Conservation (phyloP, 2,797 vertebrate species). For the Phoxinus dragarum region DNA sequence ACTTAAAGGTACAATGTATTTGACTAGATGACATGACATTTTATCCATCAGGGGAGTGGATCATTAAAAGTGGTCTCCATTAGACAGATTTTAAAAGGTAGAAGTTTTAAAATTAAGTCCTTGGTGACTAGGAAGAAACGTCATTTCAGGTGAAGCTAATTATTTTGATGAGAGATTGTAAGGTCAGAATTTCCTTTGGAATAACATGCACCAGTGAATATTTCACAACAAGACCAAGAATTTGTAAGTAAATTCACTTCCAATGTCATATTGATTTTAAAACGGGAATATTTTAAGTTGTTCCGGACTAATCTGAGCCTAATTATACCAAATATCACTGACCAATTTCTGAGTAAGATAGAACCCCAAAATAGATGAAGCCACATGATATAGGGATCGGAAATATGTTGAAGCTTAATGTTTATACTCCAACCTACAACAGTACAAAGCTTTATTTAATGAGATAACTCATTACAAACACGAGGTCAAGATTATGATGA, state of each 20-base stretch:
- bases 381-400: background rate
- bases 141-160: background rate
- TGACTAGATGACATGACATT: background rate
- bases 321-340: background rate
- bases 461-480: constrained; percentile 30
- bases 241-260: background rate
- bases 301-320: background rate
- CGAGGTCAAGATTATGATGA: constrained; percentile 19
- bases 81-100: background rate
- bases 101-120: background rate
- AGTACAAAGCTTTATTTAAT: constrained; percentile 15
- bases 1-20: background rate
- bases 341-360: background rate
- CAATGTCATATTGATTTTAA: background rate
- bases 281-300: background rate
- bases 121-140: background rate
- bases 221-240: background rate
- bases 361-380: background rate
- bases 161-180: background rate
- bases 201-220: background rate
- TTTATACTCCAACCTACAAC: background rate
- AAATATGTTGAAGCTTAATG: background rate
- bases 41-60: background rate
- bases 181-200: background rate
- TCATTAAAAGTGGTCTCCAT: background rate